phyloP scores from a whole-genome alignment of 2,888 invertebrate species.

The Nomada fabriciana region DNA sequence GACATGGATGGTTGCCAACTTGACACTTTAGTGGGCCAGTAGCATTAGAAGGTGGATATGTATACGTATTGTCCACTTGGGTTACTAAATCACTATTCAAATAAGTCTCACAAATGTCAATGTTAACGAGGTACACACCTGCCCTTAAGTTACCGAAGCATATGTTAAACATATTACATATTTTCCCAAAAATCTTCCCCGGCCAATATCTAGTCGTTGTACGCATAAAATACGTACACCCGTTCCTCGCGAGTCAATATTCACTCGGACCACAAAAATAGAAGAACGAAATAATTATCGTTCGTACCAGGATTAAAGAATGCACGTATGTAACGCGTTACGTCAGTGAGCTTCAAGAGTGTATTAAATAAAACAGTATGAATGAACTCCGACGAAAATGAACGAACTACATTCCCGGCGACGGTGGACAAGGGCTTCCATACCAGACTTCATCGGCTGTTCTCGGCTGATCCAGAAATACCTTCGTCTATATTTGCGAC shows the following conservation, averaged over 20 bases:
- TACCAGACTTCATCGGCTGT: constrained; percentile 46
- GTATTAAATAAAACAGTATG: not conserved
- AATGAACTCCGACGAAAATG: constrained; percentile 29
- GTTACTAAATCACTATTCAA: constrained; percentile 8
- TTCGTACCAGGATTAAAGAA: too few species aligned
- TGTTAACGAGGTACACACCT: not conserved
- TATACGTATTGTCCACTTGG: not conserved
- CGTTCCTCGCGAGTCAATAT: too few species aligned
- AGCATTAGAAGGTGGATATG: not conserved
- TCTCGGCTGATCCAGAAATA: constrained; percentile 79
- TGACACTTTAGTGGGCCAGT: constrained; percentile 9
- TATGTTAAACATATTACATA: too few species aligned
- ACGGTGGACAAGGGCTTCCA: constrained; percentile 31
- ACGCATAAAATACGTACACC: too few species aligned
- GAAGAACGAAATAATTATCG: too few species aligned
- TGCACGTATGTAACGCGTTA: too few species aligned
- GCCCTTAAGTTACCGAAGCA: too few species aligned
- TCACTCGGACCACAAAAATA: too few species aligned
- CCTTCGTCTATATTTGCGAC: constrained; percentile 81
- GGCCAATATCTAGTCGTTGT: too few species aligned
- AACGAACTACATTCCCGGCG: constrained; percentile 29
- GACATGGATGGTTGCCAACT: constrained; percentile 51
- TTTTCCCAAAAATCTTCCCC: too few species aligned
- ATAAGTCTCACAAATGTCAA: not conserved
- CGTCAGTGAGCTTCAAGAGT: not conserved